Evolutionary conservation across 2,888 invertebrate species (phyloP).

Genomic region (Lagria hirta): DNA sequence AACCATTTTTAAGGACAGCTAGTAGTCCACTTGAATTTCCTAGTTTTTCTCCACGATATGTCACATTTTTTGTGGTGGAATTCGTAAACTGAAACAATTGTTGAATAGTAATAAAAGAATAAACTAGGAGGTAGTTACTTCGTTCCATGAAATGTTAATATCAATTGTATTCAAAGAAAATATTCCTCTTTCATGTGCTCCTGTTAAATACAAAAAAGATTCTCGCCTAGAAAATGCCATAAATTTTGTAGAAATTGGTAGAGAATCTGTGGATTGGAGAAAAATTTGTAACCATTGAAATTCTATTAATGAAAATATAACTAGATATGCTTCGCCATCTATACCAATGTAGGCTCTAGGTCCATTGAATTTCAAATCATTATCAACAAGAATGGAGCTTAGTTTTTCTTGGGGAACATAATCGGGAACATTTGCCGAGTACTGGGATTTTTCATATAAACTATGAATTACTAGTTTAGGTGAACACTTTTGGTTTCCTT

Average conservation of each 20-base stretch:
- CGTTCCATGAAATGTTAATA: not conserved
- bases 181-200: conserved; percentile 40
- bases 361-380: conserved; percentile 29
- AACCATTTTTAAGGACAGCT: conserved; percentile 51
- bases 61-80: too few relatives aligned
- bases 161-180: conserved; percentile 48
- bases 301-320: conserved; percentile 42
- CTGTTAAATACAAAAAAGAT: conserved; percentile 48
- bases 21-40: conserved; percentile 53
- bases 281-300: conserved; percentile 47
- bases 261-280: conserved; percentile 30
- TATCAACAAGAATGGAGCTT: conserved; percentile 46
- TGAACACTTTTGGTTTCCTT: conserved; percentile 47
- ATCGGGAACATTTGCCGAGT: conserved; percentile 23
- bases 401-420: conserved; percentile 40
- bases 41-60: conserved; percentile 52
- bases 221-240: conserved; percentile 47
- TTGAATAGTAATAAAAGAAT: not conserved
- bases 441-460: conserved; percentile 43
- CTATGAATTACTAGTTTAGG: conserved; percentile 54
- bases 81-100: too few relatives aligned
- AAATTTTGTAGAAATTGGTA: conserved; percentile 42
- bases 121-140: not conserved
- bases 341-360: conserved; percentile 51
- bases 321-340: conserved; percentile 40